Evolutionary conservation across 2,888 invertebrate species (phyloP).

Genomic region (Eupithecia vulgata): DNA sequence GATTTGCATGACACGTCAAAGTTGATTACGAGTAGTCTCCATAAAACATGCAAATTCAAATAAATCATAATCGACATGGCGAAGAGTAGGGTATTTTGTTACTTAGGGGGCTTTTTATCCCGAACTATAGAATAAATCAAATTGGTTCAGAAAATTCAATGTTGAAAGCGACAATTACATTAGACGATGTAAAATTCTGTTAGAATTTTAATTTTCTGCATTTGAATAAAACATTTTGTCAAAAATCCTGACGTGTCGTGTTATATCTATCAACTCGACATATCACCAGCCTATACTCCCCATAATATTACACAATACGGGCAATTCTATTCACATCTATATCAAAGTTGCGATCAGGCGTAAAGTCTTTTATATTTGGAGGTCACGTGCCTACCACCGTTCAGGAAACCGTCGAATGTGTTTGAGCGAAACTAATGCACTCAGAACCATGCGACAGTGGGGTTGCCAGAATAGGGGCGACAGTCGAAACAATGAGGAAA

Average conservation of each 20-base stretch:
- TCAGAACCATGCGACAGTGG: slow-evolving; percentile 75
- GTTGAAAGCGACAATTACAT: background rate
- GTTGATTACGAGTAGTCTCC: slow-evolving; percentile 67
- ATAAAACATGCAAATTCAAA: slow-evolving; percentile 61
- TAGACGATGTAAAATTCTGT: background rate
- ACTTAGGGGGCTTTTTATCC: slow-evolving; percentile 20
- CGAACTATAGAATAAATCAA: slow-evolving; percentile 9
- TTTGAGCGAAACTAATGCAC: slow-evolving; percentile 82
- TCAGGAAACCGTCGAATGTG: slow-evolving; percentile 79
- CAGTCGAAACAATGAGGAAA: slow-evolving; percentile 56
- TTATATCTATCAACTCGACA: slow-evolving; percentile 32
- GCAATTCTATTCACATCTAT: slow-evolving; percentile 81
- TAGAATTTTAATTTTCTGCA: background rate
- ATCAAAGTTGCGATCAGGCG: slow-evolving; percentile 75
- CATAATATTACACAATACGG: slow-evolving; percentile 75
- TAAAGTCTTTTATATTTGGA: slow-evolving; percentile 80
- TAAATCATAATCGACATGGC: slow-evolving; percentile 51
- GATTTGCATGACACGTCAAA: slow-evolving; percentile 81
- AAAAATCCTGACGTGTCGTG: background rate
- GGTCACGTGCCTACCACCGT: slow-evolving; percentile 77
- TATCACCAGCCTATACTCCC: slow-evolving; percentile 53
- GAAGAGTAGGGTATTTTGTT: slow-evolving; percentile 22
- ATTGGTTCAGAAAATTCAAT: background rate
- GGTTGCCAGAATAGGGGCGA: slow-evolving; percentile 52
- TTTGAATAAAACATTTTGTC: background rate